Base-by-base conservation (phyloP, 2,797 vertebrate genomes). In the Acanthurus tractus region DNA sequence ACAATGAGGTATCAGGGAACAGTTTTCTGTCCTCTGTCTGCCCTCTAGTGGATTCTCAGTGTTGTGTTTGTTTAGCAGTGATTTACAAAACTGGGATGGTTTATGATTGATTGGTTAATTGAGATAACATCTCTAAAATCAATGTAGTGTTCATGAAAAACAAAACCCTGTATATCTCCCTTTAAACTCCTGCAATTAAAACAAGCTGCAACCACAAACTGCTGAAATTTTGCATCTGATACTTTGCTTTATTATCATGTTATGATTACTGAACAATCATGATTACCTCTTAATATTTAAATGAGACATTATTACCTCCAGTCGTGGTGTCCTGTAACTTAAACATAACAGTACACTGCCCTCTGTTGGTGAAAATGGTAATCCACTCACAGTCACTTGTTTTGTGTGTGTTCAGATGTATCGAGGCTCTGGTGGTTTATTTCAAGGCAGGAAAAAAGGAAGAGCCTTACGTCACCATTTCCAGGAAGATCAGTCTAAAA, bases 381-480 rank as follows among this genome's bases (percentile, higher is more conserved):
- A 56, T 78, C 7, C 46, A 38, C 58, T 63, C 71, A 72, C 15
- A 3, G 13, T 4, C 2, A 2, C 70, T 1, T 52, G 20, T 0
- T 46, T 59, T 0, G 54, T 44, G 0, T 14, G 13, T 63, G 49
- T 36, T 0, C 92, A 98, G 95, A 90, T 98, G 95, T 63, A 20
- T 97, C 1, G 96, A 98, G 78, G 95, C 95, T 1, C 68, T 97
- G 65, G 64, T 96, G 53, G 88, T 97, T 73, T 97, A 96, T 87
- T 97, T 93, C 89, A 95, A 92, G 83, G 95, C 96, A 0, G 97
- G 96, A 2, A 93, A 85, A 56, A 88, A 93, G 63, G 97, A 99
- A 85, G 98, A 99, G 87, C 96, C 98, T 0, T 99, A 98, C 0
- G 97, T 99, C 57, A 98, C 96, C 89, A 97, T 99, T 84, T 96